Evolutionary conservation across 2,888 invertebrate genomes (phyloP).

Genomic region (Stramonita haemastoma): DNA sequence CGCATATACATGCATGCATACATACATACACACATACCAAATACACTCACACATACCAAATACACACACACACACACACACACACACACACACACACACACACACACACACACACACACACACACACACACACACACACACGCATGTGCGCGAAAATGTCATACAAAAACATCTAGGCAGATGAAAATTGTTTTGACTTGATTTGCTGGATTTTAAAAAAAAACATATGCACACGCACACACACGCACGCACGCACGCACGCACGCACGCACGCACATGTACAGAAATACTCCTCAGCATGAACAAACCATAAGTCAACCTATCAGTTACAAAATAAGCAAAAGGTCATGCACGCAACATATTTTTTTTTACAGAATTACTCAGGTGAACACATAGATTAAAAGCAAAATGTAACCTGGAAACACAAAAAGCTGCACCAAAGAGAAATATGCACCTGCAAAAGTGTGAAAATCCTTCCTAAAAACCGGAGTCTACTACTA

Average conservation of each 20-base stretch:
- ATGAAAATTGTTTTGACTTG: too few species aligned
- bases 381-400: too few species aligned
- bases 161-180: not conserved
- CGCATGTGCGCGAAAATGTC: not conserved
- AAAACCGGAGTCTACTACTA: not conserved
- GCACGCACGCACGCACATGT: not conserved
- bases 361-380: not conserved
- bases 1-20: not conserved
- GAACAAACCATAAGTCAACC: not conserved
- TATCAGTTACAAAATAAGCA: too few species aligned
- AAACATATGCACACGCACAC: not conserved
- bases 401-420: too few species aligned
- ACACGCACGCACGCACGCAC: slow-evolving; percentile 17
- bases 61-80: not conserved
- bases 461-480: not conserved
- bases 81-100: slow-evolving; percentile 1
- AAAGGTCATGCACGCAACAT: not conserved
- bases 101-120: not conserved
- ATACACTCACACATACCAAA: not conserved
- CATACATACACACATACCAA: not conserved
- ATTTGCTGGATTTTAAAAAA: not conserved
- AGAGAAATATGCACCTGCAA: not conserved
- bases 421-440: not conserved
- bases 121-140: not conserved
- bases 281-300: not conserved